Base-by-base conservation (phyloP, 2,888 invertebrate genomes). In the Amitus sp. region DNA sequence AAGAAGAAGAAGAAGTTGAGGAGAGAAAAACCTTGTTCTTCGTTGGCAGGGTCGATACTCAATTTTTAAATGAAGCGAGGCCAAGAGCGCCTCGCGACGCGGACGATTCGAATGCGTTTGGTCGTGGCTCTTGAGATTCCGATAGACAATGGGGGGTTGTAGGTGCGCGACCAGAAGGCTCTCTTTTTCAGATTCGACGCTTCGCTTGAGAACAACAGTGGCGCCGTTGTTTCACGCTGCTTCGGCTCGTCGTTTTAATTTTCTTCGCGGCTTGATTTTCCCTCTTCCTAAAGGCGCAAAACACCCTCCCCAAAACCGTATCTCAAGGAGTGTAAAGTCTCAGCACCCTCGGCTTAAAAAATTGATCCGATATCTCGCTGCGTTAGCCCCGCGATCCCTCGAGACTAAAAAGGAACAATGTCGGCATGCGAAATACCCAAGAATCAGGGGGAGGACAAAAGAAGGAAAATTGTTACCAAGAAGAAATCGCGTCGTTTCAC, bases 291-390 rank as follows among this genome's bases (percentile, higher is more conserved):
- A n/a, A n/a, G 58, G 54, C 65, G 64, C 65, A 37, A 15, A 37
- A 15, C 23, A 65, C 69, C 66, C 70, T 69, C 59, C 46, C 58
- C 55, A 48, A 54, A 67, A 55, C 65, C 72, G 65, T 69, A 74
- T 75, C 73, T 76, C 74, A 73, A 78, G 77, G 73, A 79, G 79
- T 78, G 80, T 76, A 79, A 79, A 80, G 79, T 80, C 77, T 79
- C 78, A 69, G 73, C 80, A 77, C 79, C 80, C 80, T 79, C 78
- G 77, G 79, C 80, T 81, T 81, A 80, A 82, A 82, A 81, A 82
- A 82, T 81, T 81, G 81, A 82, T 81, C 82, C 80, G 80, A 81
- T 82, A 82, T 80, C 80, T 78, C 78, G 77, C 73, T 73, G 77
- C 76, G 78, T 78, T 78, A 76, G 77, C 72, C 76, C 70, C 73